These are phyloP conservation scores for Astreopora myriophthalma DNA, from an alignment of 64 coral and sea anemone species.

Conservation along the genomic window DNA sequence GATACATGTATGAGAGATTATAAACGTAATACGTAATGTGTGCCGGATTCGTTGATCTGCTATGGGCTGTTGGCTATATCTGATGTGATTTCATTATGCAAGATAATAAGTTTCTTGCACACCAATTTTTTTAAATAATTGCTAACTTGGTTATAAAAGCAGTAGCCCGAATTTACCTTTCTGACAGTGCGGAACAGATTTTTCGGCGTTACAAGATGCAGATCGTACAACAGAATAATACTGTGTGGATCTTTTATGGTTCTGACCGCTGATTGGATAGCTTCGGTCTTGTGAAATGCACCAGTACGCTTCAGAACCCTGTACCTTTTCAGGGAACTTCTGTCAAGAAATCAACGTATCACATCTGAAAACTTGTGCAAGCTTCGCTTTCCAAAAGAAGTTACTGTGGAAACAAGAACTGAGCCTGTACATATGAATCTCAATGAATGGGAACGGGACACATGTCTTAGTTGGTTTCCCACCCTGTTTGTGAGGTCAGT, in stretches of 20 bases:
- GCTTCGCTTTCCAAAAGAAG: too few species aligned
- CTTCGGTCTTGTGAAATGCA: conserved; percentile 74
- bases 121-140: neutral
- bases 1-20: too few species aligned
- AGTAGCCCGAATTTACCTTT: conserved; percentile 26
- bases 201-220: conserved; percentile 66
- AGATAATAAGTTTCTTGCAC: neutral
- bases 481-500: too few species aligned
- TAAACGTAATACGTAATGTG: too few species aligned
- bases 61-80: too few species aligned
- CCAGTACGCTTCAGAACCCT: conserved; percentile 56
- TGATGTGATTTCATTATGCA: too few species aligned
- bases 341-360: neutral
- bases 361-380: too few species aligned
- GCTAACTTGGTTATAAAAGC: neutral
- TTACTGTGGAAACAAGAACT: neutral
- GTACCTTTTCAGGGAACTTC: conserved; percentile 36
- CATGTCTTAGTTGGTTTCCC: too few species aligned
- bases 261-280: conserved; percentile 68
- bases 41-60: too few species aligned
- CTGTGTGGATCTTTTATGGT: conserved; percentile 62
- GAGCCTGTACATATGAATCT: too few species aligned
- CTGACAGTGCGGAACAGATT: conserved; percentile 53
- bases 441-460: too few species aligned
- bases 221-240: conserved; percentile 68